phyloP scores from a whole-genome alignment of 2,888 invertebrate species.

The Rhagonycha fulva region DNA sequence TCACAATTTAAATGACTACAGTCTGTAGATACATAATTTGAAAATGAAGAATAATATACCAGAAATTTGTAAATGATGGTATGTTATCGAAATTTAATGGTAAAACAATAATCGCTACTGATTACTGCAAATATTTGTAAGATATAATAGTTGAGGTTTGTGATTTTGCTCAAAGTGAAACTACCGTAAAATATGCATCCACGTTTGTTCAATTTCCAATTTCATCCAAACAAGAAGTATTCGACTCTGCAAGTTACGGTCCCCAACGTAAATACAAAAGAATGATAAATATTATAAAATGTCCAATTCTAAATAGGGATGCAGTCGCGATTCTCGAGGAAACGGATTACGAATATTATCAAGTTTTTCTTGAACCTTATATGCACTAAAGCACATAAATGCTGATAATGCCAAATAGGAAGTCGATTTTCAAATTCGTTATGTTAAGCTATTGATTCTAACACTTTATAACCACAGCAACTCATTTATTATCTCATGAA shows the following conservation, averaged over 20 bases:
- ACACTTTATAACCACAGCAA: slow-evolving; percentile 7
- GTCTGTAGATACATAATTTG: background rate
- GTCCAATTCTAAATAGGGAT: background rate
- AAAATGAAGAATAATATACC: no score
- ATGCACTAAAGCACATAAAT: background rate
- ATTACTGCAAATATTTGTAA: no score
- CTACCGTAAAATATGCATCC: background rate
- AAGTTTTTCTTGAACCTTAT: background rate
- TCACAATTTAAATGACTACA: background rate
- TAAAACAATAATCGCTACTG: no score
- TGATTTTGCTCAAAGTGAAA: background rate
- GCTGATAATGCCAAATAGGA: background rate
- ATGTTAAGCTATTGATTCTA: background rate
- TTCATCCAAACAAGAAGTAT: background rate
- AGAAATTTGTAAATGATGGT: no score
- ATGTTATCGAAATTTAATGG: no score
- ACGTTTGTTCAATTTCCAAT: background rate
- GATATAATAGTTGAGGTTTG: no score
- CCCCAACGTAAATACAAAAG: background rate
- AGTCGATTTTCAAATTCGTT: background rate
- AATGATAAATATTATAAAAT: background rate
- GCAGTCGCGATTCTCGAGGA: background rate
- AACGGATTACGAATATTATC: background rate
- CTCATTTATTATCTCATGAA: slow-evolving; percentile 11
- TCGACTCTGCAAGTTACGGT: background rate